Evolutionary conservation across 2,113 vertebrate genomes (phyloP), one percentile per base, ranked within the genome.

Genomic region (Phocoena sinus): DNA sequence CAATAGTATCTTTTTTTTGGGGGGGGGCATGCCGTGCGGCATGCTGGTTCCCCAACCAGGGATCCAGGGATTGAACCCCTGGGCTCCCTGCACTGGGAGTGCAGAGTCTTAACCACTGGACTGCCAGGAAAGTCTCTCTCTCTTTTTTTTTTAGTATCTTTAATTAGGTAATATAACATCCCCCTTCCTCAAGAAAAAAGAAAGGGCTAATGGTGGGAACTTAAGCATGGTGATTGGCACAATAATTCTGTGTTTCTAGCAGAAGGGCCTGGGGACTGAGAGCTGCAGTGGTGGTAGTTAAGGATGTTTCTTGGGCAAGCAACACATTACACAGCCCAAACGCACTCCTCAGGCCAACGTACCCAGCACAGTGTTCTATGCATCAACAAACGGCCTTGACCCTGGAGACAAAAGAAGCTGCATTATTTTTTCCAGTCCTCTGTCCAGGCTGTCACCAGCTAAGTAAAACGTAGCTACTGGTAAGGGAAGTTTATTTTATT

Each of bases 401-500:
- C 68, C 58, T 63, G 60, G 33, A 71, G 70, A 89, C 92, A n/a
- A 65, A 96, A 79, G 33, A n/a, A 50, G 33, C 11, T 21, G 79
- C 60, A 8, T 79, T 74, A 31, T 89, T 65, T 89, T 89, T 97
- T 88, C 81, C 44, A 97, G 47, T 83, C 9, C 15, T 80, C 36
- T 68, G 68, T 50, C 50, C 36, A 83, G 12, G 82, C 3, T 91
- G 65, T 17, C 41, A 89, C 33, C 68, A 91, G 58, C 33, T 76
- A 88, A 33, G 79, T 96, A 84, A 13, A 88, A 38, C 20, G 41
- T 25, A 92, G 67, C 26, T 62, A 90, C 14, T 82, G 96, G 73
- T 92, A 71, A 97, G 82, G 76, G 74, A 68, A 84, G 12, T 86
- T 95, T 88, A 62, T 97, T 93, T 97, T 92, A 25, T 92, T 97